A percentile compares a stretch with the other conserved stretches of the same genome.
Conservation (phyloP, 2,888 invertebrate genomes). For the Meteorus colon region DNA sequence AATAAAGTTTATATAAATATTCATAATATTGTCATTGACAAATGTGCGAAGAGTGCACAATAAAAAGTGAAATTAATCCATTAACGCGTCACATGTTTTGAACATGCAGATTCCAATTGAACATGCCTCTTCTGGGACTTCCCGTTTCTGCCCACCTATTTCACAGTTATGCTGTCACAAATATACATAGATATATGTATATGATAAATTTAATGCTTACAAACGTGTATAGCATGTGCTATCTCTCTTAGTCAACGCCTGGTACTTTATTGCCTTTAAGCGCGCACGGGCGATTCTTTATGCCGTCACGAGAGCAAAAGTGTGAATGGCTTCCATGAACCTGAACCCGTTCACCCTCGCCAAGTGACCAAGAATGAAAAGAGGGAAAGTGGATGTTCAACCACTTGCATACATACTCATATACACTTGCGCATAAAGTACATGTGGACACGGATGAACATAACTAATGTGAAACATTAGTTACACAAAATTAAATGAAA, state of each 20-base stretch:
- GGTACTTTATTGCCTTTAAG: constrained; percentile 59
- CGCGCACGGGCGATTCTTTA: constrained; percentile 34
- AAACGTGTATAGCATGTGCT: background rate
- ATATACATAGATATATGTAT: background rate
- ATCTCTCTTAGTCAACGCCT: constrained; percentile 41
- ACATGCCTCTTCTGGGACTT: background rate
- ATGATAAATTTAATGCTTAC: background rate
- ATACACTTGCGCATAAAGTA: background rate
- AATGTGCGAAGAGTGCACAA: background rate
- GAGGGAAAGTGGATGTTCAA: constrained; percentile 25
- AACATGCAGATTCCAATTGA: background rate
- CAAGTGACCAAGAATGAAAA: constrained; percentile 33
- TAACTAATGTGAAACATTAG: constrained; percentile 17
- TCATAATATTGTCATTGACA: too few species aligned
- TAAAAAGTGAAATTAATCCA: constrained; percentile 12
- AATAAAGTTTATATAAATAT: too few species aligned
- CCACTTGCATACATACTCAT: background rate
- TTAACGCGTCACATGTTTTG: background rate
- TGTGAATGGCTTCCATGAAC: constrained; percentile 66
- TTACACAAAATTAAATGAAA: constrained; percentile 7
- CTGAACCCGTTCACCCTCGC: constrained; percentile 55
- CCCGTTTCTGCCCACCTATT: background rate
- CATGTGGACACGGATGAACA: background rate
- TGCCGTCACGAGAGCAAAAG: constrained; percentile 49
- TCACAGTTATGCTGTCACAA: constrained; percentile 46